These are phyloP conservation scores for Emydocephalus ijimae DNA, from an alignment of 2,113 vertebrate genomes.

Conservation along the genomic window DNA sequence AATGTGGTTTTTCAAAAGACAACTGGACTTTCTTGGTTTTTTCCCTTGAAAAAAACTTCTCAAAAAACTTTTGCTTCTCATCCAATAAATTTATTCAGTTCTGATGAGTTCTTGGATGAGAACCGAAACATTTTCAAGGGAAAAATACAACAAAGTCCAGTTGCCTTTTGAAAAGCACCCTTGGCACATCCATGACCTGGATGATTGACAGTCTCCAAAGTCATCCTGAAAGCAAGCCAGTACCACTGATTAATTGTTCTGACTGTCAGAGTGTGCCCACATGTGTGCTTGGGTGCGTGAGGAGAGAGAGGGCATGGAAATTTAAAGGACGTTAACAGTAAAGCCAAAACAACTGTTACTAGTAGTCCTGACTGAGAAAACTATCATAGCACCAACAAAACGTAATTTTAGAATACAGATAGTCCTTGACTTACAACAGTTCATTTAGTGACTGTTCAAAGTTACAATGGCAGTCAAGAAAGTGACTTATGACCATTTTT, in stretches of 20 bases:
- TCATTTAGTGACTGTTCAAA: no score
- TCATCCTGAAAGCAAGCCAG: background rate
- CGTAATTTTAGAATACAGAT: background rate
- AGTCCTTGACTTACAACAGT: no score
- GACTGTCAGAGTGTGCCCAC: no score
- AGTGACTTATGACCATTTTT: no score
- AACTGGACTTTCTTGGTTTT: background rate
- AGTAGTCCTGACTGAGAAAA: background rate
- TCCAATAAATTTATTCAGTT: background rate
- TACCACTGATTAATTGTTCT: background rate
- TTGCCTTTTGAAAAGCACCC: background rate
- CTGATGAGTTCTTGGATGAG: background rate
- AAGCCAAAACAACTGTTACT: background rate
- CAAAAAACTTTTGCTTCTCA: background rate
- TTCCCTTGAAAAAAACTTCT: background rate
- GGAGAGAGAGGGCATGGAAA: rapidly evolving
- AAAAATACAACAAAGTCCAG: background rate
- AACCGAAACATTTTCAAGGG: background rate
- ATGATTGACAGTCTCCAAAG: background rate
- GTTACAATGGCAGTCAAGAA: no score
- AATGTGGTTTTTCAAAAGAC: background rate
- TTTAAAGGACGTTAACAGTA: background rate
- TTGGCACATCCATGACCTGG: background rate
- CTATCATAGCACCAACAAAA: conserved; percentile 21
- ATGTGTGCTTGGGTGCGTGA: background rate